A percentile compares a stretch with the other conserved stretches of the same genome.
Evolutionary conservation across 2,888 invertebrate species (phyloP).

Genomic region (Torymus aiolomorphi): DNA sequence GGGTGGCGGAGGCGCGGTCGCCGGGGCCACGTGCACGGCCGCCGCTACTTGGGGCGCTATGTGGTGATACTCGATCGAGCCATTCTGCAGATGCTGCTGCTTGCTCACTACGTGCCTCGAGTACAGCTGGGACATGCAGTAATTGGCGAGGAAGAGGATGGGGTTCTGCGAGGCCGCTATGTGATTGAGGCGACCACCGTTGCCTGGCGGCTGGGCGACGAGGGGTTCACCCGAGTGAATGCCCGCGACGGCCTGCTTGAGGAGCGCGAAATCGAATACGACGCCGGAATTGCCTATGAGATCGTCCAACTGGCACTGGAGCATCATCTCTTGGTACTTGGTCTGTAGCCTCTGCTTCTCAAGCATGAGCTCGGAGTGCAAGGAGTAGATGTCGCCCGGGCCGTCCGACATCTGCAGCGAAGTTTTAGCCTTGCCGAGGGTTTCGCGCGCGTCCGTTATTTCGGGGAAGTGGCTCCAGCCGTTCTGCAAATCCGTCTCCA

Average conservation of each 20-base stretch:
- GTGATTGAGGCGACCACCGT: slow-evolving; percentile 68
- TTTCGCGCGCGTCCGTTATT: slow-evolving; percentile 81
- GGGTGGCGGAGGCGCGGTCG: slow-evolving; percentile 28
- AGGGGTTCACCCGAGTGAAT: slow-evolving; percentile 79
- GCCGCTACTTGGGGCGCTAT: slow-evolving; percentile 61
- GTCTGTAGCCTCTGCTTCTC: slow-evolving; percentile 83
- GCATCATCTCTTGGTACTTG: slow-evolving; percentile 84
- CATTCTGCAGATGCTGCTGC: slow-evolving; percentile 78
- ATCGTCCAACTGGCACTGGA: slow-evolving; percentile 84
- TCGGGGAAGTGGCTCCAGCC: slow-evolving; percentile 82
- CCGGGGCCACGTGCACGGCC: slow-evolving; percentile 55
- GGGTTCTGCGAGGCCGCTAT: slow-evolving; percentile 80
- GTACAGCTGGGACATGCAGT: slow-evolving; percentile 85
- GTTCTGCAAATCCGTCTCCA: slow-evolving; percentile 84
- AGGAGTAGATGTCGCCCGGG: slow-evolving; percentile 80
- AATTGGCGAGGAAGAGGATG: slow-evolving; percentile 84
- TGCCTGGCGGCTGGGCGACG: slow-evolving; percentile 67
- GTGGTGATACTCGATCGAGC: slow-evolving; percentile 74
- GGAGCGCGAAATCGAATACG: slow-evolving; percentile 82
- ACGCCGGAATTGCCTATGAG: slow-evolving; percentile 82
- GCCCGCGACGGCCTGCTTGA: slow-evolving; percentile 82
- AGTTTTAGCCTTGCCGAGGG: slow-evolving; percentile 80
- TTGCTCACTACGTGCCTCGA: slow-evolving; percentile 81
- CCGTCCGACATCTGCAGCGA: slow-evolving; percentile 79
- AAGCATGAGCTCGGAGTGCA: slow-evolving; percentile 80